Base-by-base conservation (phyloP, 1,140 invertebrate genomes). In the Lutraria rhynchaena region DNA sequence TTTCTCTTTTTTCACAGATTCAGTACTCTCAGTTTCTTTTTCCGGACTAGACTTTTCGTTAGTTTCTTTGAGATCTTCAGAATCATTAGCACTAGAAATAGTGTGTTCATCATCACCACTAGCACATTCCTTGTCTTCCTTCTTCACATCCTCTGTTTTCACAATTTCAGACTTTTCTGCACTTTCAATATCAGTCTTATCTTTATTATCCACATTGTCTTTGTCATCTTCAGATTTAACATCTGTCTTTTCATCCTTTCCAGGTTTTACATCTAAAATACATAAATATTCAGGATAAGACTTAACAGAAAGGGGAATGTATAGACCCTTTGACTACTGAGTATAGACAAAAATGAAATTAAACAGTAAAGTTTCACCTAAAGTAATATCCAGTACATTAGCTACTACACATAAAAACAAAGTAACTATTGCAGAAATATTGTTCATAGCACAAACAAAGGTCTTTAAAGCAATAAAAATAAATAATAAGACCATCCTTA, bases 211-310 rank as follows among this genome's bases (percentile, higher is more conserved):
- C n/a, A 58, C 46, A 5, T 65, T 55, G 9, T 74, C 46, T 61
- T 13, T 71, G 46, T 57, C 77, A 58, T 46, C 44, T 33, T 70
- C 69, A 9, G 22, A 22, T 51, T 81, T 60, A 22, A 49, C 70
- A 44, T 82, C 61, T n/a, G 22, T 24, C 71, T 84, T 76, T 17
- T 65, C 44, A 4, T 73, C 60, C 31, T 78, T 67, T 15, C 31
- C 46, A 29, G 24, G 22, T 29, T 67, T 63, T 27, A 27, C 46
- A 53, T 78, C 75, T 67, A 15, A 37, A 44, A 49, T 69, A 41
- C 37, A 41, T 7, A 15, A 41, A n/a, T n/a, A n/a, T n/a, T n/a
- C n/a, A n/a, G n/a, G n/a, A n/a, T n/a, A n/a, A n/a, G n/a, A n/a
- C n/a, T n/a, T n/a, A n/a, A n/a, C n/a, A n/a, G n/a, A n/a, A n/a